A percentile compares a stretch with the other conserved stretches of the same genome.
Evolutionary conservation across 2,113 vertebrate species (phyloP).

Genomic region (Psettodes erumei): DNA sequence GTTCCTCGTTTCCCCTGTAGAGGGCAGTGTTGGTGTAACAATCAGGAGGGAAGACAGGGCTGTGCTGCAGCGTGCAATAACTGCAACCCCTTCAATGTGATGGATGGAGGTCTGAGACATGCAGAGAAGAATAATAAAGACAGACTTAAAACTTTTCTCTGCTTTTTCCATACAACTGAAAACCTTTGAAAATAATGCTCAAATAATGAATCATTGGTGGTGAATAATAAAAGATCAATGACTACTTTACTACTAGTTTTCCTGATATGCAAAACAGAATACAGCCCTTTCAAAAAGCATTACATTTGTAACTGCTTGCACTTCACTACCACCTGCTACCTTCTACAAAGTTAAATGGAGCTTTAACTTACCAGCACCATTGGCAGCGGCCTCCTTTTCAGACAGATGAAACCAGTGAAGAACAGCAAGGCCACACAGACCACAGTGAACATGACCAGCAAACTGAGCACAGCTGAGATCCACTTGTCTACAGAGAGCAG

Average conservation of each 20-base stretch:
- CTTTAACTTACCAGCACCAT: constrained; percentile 54
- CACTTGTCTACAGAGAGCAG: constrained; percentile 12
- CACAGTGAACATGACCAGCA: background rate
- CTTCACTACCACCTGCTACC: background rate
- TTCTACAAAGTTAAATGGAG: background rate
- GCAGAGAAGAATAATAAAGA: background rate
- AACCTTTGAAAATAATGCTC: background rate
- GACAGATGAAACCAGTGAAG: constrained; percentile 24
- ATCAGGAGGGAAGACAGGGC: background rate
- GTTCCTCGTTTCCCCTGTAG: constrained; percentile 9
- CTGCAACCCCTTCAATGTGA: background rate
- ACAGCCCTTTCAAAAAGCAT: background rate
- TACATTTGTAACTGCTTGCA: background rate
- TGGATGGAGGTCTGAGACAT: constrained; percentile 40
- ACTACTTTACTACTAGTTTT: no score
- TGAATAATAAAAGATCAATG: no score
- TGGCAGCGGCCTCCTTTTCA: constrained; percentile 9
- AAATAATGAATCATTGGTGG: no score
- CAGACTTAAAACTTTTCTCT: no score
- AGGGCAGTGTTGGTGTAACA: background rate
- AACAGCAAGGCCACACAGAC: background rate
- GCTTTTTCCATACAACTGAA: background rate
- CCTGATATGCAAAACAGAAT: no score
- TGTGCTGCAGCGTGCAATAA: fast-evolving
- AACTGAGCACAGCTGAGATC: background rate